These are phyloP conservation scores for Dione juno DNA, from an alignment of 2,888 invertebrate genomes.

Conservation along the genomic window DNA sequence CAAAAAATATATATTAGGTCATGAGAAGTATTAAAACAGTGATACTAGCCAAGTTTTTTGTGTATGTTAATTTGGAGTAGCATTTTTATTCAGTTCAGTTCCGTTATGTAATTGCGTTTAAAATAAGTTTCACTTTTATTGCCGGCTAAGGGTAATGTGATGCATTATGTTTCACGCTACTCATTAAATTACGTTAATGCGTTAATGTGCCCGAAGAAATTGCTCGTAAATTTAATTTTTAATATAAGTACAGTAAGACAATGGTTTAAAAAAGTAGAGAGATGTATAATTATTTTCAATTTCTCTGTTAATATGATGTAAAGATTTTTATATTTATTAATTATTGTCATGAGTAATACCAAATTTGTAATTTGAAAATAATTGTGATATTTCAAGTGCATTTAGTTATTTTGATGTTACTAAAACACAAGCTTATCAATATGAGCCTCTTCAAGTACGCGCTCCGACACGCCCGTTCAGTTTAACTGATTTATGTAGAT, in stretches of 20 bases:
- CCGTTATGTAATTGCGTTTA: constrained; percentile 34
- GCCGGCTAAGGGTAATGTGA: constrained; percentile 32
- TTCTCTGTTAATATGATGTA: neutral
- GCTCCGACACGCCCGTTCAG: too few relatives aligned
- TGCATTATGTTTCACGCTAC: constrained; percentile 23
- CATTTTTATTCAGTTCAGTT: constrained; percentile 25
- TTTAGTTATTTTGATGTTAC: too few relatives aligned
- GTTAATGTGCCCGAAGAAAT: constrained; percentile 24
- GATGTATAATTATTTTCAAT: too few relatives aligned
- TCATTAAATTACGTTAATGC: constrained; percentile 33
- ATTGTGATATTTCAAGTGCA: too few relatives aligned
- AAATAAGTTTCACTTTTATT: constrained; percentile 42
- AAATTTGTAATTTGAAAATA: too few relatives aligned
- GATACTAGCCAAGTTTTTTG: neutral
- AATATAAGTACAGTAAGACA: neutral
- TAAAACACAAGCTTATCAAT: too few relatives aligned
- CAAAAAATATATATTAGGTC: constrained; percentile 2
- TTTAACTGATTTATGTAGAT: too few relatives aligned
- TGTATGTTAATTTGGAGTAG: neutral
- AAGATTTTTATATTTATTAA: neutral
- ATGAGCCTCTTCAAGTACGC: too few relatives aligned
- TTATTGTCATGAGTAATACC: neutral
- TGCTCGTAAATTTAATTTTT: neutral
- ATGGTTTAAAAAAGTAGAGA: neutral
- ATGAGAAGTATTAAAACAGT: constrained; percentile 8